These are phyloP conservation scores for Aphelinus certus DNA, from an alignment of 1,140 invertebrate species.

Conservation along the genomic window DNA sequence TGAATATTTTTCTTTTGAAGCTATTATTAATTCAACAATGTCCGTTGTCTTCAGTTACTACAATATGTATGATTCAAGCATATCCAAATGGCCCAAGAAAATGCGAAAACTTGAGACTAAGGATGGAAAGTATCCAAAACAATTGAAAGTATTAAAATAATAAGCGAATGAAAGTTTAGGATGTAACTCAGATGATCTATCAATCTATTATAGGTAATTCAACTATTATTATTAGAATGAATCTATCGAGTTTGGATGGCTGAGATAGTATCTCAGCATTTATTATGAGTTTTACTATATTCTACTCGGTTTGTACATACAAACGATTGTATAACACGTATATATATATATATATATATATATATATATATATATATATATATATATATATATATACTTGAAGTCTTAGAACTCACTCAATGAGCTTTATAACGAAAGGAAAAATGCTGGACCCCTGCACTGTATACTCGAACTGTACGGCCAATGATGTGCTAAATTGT, in stretches of 20 bases:
- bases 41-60: no score
- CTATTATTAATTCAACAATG: no score
- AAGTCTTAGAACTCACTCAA: constrained; percentile 23
- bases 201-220: neutral
- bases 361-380: no score
- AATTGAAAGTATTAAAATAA: constrained; percentile 17
- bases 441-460: neutral
- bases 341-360: no score
- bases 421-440: constrained; percentile 29
- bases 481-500: constrained; percentile 10
- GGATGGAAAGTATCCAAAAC: constrained; percentile 30
- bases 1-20: no score
- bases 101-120: constrained; percentile 26
- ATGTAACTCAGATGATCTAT: constrained; percentile 3
- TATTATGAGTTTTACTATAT: no score
- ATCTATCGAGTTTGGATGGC: no score
- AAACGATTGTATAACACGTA: no score
- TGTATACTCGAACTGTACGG: neutral
- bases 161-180: neutral
- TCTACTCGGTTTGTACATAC: neutral
- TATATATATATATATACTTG: neutral
- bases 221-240: neutral
- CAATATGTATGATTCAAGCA: no score
- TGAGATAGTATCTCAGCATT: no score
- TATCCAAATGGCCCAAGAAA: constrained; percentile 2